phyloP scores from a whole-genome alignment of 2,113 vertebrate species.

The Hippocampus barbouri region DNA sequence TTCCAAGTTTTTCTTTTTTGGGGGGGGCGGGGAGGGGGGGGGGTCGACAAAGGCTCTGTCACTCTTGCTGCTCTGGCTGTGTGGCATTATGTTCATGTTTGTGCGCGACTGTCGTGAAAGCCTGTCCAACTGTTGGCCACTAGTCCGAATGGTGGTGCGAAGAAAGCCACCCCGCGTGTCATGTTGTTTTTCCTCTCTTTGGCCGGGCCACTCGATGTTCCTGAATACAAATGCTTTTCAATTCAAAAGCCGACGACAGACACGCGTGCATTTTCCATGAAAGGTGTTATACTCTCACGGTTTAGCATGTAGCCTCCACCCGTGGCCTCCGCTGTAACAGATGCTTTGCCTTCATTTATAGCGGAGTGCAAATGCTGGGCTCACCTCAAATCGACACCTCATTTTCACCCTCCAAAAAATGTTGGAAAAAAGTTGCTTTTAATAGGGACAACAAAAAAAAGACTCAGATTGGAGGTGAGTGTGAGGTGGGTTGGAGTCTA shows the following conservation, averaged over 20 bases:
- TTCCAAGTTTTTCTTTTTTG: constrained; percentile 47
- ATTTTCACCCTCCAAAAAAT: too few species aligned
- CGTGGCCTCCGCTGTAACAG: not conserved
- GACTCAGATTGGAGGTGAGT: too few species aligned
- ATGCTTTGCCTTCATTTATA: not conserved
- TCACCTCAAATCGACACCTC: too few species aligned
- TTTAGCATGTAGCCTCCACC: not conserved
- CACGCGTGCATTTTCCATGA: not conserved
- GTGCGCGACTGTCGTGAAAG: constrained; percentile 16
- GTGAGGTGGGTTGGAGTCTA: too few species aligned
- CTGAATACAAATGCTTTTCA: constrained; percentile 14
- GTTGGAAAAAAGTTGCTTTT: too few species aligned
- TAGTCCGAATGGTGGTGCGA: constrained; percentile 29
- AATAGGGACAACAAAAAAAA: too few species aligned
- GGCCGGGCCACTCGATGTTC: constrained; percentile 16
- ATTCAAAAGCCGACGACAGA: not conserved
- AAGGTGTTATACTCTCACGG: not conserved
- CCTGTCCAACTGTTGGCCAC: constrained; percentile 17
- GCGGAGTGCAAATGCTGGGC: not conserved
- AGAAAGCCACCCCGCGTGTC: constrained; percentile 21
- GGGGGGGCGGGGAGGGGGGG: too few species aligned
- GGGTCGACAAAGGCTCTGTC: constrained; percentile 35
- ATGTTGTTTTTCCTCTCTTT: constrained; percentile 32
- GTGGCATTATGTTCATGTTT: constrained; percentile 15
- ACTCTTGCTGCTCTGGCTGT: constrained; percentile 24